These are phyloP conservation scores for Paratilapia polleni DNA, from an alignment of 2,113 vertebrate genomes.

Conservation along the genomic window DNA sequence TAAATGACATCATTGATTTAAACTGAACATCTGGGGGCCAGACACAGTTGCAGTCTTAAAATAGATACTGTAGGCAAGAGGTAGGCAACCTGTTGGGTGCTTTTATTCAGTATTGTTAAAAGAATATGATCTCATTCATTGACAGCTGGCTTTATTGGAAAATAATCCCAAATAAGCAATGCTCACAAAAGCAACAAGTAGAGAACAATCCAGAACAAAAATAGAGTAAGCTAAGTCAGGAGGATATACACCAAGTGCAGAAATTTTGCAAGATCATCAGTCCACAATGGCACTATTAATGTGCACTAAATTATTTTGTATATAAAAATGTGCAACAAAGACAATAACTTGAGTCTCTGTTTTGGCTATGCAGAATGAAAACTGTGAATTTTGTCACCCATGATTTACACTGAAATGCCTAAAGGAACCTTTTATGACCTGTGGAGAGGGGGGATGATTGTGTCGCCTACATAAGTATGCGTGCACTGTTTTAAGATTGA, in stretches of 20 bases:
- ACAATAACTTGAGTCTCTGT: neutral
- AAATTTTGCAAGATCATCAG: too few relatives aligned
- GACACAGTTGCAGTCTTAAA: slow-evolving; percentile 9
- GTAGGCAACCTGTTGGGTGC: slow-evolving; percentile 1
- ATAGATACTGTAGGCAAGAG: slow-evolving; percentile 2
- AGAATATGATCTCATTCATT: neutral
- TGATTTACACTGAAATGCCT: neutral
- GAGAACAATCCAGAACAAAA: neutral
- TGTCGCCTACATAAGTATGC: neutral
- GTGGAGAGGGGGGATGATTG: neutral
- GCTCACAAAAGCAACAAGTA: neutral
- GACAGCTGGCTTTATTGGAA: neutral
- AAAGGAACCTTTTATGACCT: neutral
- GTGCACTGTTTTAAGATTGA: neutral
- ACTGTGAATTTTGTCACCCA: neutral
- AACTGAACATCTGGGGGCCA: slow-evolving; percentile 59
- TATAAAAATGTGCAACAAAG: too few relatives aligned
- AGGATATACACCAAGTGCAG: neutral
- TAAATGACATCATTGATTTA: slow-evolving; percentile 56
- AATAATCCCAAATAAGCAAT: neutral
- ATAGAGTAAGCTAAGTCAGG: neutral
- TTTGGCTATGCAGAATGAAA: neutral
- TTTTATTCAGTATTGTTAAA: neutral
- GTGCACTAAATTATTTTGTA: neutral
- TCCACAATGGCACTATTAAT: neutral